A percentile compares a stretch with the other conserved stretches of the same genome.
These are phyloP conservation scores for Cygnus buccinator DNA, from an alignment of 2,113 vertebrate species.

Conservation along the genomic window DNA sequence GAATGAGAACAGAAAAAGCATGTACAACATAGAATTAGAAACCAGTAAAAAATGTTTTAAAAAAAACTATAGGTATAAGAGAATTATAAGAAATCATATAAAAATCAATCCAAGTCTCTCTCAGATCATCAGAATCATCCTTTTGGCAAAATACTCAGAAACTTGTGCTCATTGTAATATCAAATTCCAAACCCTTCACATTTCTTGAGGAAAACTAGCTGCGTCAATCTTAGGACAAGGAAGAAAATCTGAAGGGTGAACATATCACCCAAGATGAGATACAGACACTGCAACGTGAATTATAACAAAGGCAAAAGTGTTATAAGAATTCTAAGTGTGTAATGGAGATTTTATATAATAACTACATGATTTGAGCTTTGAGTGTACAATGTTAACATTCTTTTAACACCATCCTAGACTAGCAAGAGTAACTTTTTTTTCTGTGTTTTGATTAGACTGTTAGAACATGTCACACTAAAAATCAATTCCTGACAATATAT, in stretches of 20 bases:
- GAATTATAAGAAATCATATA: not conserved
- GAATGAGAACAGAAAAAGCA: not conserved
- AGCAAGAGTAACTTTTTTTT: not conserved
- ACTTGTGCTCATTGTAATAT: not conserved
- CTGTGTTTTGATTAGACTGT: not conserved
- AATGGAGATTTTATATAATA: not conserved
- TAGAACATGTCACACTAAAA: not conserved
- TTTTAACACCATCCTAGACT: not conserved
- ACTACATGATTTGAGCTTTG: not conserved
- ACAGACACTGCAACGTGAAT: not conserved
- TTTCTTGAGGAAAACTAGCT: not conserved
- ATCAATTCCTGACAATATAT: not conserved
- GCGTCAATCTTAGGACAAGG: not conserved
- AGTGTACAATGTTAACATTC: not conserved
- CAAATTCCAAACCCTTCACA: not conserved
- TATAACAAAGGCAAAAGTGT: not conserved
- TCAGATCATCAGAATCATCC: not conserved
- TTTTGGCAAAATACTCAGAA: not conserved
- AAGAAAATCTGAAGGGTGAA: not conserved
- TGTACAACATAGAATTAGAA: not conserved
- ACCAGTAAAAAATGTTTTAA: not conserved
- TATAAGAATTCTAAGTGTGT: not conserved
- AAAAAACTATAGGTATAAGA: not conserved
- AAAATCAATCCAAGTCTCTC: not conserved
- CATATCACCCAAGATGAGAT: not conserved